A percentile compares a stretch with the other conserved stretches of the same genome.
phyloP scores from a whole-genome alignment of 37 sponge, comb jelly and placozoan species.

The Eunapius fragilis region DNA sequence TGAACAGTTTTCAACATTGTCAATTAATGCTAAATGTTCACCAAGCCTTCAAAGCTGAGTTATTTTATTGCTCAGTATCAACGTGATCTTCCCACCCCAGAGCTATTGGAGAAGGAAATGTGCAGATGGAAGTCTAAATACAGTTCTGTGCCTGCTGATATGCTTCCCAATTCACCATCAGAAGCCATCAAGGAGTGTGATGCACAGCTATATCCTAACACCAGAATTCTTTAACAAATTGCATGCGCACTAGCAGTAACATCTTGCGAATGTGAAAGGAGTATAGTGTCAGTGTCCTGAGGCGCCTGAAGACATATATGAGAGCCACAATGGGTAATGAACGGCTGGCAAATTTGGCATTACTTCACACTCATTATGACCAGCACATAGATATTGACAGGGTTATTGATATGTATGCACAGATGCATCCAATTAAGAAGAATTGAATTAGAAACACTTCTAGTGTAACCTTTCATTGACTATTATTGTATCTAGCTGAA shows the following conservation, averaged over 20 bases:
- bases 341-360: no score
- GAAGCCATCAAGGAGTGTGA: no score
- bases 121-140: conserved; percentile 30
- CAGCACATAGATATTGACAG: no score
- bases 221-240: conserved; percentile 27
- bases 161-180: conserved; percentile 30
- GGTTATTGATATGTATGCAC: no score
- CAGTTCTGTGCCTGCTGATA: not conserved
- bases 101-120: conserved; percentile 17
- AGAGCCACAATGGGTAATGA: no score
- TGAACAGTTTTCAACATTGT: conserved; percentile 9
- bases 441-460: no score
- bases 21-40: conserved; percentile 5
- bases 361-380: no score
- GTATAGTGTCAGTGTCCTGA: conserved; percentile 34
- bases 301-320: conserved; percentile 40
- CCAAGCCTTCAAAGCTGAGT: not conserved
- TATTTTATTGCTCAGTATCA: not conserved
- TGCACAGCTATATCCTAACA: no score
- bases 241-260: conserved; percentile 50
- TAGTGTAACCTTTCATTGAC: no score
- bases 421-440: no score
- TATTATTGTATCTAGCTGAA: no score
- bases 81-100: conserved; percentile 41
- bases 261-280: conserved; percentile 56